Evolutionary conservation across 2,888 invertebrate species (phyloP), one percentile per base, ranked within the genome.

Genomic region (Tachystola acroxantha): DNA sequence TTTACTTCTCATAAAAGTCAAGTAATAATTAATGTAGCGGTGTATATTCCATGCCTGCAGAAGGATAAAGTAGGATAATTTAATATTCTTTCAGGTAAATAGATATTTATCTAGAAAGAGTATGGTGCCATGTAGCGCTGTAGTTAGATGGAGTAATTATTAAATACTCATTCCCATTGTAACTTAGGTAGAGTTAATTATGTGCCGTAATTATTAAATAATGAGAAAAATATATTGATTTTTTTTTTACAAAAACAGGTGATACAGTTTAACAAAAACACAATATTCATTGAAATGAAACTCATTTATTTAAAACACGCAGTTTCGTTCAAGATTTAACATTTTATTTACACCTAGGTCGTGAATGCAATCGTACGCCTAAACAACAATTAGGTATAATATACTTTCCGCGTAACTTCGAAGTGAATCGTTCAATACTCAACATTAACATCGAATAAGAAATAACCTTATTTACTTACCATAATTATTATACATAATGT

Each of bases 61-160:
- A 7, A 24, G 2, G 24, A n/a, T 20, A 20, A 38, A 36, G 10
- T 34, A 38, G 30, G 6, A 19, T 39, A 33, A 34, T 37, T 32
- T 9, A 22, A 25, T 40, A 36, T 36, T 45, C 44, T 41, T 39
- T 40, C 36, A 35, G 40, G 38, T 42, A 45, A 39, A 28, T 45
- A 28, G 19, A 33, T 27, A 34, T 37, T 42, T 44, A 44, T 45
- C 40, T 40, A 19, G 28, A 40, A 40, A 42, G 40, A 44, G 40
- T 39, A 38, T 34, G 37, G 53, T 53, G 53, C 53, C 53, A 53
- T 53, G 41, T 42, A 33, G 48, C 30, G 32, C 39, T 43, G 37
- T 32, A 34, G 22, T 32, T 26, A 32, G 24, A 13, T 20, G 14
- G 26, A 20, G 2, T 28, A 27, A 27, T 27, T 11, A 27, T 22